Evolutionary conservation across 53 echinoderm and acorn worm species (phyloP).

Genomic region (Crossaster papposus): DNA sequence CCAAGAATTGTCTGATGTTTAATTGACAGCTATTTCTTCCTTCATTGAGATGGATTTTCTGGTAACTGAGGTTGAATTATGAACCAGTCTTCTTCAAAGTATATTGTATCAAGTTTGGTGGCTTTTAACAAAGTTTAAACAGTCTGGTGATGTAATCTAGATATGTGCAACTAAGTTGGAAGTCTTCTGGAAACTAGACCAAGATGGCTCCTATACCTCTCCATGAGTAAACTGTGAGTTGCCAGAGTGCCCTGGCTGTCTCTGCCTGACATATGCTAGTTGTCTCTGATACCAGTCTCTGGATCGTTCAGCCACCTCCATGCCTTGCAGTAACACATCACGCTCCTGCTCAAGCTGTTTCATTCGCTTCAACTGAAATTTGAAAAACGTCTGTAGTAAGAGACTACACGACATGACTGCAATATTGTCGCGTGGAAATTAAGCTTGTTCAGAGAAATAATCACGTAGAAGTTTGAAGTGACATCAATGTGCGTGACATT

Average conservation of each 20-base stretch:
- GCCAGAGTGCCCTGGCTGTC: slow-evolving; percentile 62
- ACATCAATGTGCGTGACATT: not conserved
- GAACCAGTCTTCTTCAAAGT: too few species aligned
- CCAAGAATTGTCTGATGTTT: too few species aligned
- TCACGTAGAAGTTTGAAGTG: not conserved
- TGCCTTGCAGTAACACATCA: slow-evolving; percentile 85
- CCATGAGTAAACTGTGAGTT: slow-evolving; percentile 60
- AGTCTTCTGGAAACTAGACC: not conserved
- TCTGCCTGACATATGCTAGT: slow-evolving; percentile 71
- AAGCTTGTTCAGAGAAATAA: not conserved
- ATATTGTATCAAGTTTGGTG: too few species aligned
- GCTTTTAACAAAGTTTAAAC: not conserved
- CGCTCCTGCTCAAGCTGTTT: slow-evolving; percentile 95
- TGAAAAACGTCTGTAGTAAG: slow-evolving; percentile 22
- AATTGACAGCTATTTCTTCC: too few species aligned
- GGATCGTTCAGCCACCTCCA: slow-evolving; percentile 84
- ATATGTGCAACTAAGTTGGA: not conserved
- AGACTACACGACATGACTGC: not conserved
- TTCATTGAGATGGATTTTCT: too few species aligned
- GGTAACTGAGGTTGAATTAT: too few species aligned
- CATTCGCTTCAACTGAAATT: slow-evolving; percentile 88
- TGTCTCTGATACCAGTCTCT: slow-evolving; percentile 90
- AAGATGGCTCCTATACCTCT: slow-evolving; percentile 35
- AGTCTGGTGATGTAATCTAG: not conserved
- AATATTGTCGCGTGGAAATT: not conserved